A percentile compares a stretch with the other conserved stretches of the same genome.
Evolutionary conservation across 2,113 vertebrate genomes (phyloP).

Genomic region (Scophthalmus maximus): DNA sequence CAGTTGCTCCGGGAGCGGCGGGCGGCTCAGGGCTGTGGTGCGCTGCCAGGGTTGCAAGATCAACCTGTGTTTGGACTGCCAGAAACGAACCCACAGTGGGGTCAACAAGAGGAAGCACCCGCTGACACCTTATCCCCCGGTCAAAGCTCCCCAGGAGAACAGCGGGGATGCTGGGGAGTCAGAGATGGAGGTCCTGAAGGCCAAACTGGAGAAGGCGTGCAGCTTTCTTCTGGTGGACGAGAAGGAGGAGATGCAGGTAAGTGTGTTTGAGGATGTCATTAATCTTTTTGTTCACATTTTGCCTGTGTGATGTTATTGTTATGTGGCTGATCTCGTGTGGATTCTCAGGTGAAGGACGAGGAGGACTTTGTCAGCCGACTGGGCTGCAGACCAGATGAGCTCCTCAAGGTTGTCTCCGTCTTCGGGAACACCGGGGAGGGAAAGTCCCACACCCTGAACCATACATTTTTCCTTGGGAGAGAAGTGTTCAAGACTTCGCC

Average conservation of each 20-base stretch:
- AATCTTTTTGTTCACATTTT: background rate
- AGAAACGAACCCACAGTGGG: slow-evolving; percentile 93
- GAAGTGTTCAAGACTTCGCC: slow-evolving; percentile 98
- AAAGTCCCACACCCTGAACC: slow-evolving; percentile 98
- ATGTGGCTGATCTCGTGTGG: slow-evolving; percentile 18
- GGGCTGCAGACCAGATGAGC: slow-evolving; percentile 91
- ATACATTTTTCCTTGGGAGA: slow-evolving; percentile 96
- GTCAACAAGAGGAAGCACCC: slow-evolving; percentile 94
- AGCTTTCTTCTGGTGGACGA: slow-evolving; percentile 98
- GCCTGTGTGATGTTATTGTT: background rate
- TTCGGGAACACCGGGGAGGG: slow-evolving; percentile 99
- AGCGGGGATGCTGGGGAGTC: slow-evolving; percentile 77
- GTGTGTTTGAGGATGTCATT: background rate
- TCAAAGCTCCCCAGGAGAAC: slow-evolving; percentile 66
- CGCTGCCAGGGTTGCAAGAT: slow-evolving; percentile 96
- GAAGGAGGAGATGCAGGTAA: slow-evolving; percentile 95
- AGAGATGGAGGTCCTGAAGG: slow-evolving; percentile 85
- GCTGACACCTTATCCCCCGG: slow-evolving; percentile 80
- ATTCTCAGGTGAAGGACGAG: slow-evolving; percentile 89
- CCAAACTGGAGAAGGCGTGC: slow-evolving; percentile 89
- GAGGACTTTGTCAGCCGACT: slow-evolving; percentile 92
- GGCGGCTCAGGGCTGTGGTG: slow-evolving; percentile 88
- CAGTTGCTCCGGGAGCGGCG: slow-evolving; percentile 70
- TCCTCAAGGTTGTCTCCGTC: slow-evolving; percentile 97
- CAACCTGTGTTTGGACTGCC: slow-evolving; percentile 95